phyloP scores from a whole-genome alignment of 2,113 vertebrate genomes.

The Okapia johnstoni region DNA sequence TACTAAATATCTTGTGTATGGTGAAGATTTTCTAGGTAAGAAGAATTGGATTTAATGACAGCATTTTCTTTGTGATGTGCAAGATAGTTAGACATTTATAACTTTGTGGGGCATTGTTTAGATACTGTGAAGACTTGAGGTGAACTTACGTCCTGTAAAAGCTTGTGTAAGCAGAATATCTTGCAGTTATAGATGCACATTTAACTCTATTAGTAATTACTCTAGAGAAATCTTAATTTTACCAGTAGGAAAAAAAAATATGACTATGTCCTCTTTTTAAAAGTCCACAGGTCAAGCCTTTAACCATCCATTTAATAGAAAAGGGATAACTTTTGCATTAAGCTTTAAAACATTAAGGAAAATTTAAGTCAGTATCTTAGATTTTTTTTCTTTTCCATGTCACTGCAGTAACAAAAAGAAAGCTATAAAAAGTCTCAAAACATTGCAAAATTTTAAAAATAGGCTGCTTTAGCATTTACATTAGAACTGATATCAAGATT shows the following conservation, averaged over 20 bases:
- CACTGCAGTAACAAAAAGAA: neutral
- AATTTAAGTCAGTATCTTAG: neutral
- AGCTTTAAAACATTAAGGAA: slow-evolving; percentile 19
- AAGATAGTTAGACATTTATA: neutral
- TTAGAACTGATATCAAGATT: neutral
- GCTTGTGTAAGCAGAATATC: neutral
- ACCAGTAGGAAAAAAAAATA: neutral
- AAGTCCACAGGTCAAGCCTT: neutral
- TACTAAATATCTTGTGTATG: neutral
- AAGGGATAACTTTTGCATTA: slow-evolving; percentile 24
- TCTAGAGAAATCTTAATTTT: slow-evolving; percentile 18
- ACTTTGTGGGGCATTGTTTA: neutral
- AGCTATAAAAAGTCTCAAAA: neutral
- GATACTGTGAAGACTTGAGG: neutral
- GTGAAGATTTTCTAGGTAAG: neutral
- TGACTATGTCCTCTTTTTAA: slow-evolving; percentile 21
- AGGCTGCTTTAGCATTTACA: neutral
- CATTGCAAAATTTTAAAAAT: neutral
- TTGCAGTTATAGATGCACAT: neutral
- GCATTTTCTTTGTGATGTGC: neutral
- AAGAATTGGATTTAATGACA: neutral
- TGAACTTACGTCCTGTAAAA: neutral
- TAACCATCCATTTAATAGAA: neutral
- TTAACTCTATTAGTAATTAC: slow-evolving; percentile 28
- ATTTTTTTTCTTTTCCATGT: neutral